Evolutionary conservation across 2,797 vertebrate species (phyloP).

Genomic region (Trichosurus vulpecula): DNA sequence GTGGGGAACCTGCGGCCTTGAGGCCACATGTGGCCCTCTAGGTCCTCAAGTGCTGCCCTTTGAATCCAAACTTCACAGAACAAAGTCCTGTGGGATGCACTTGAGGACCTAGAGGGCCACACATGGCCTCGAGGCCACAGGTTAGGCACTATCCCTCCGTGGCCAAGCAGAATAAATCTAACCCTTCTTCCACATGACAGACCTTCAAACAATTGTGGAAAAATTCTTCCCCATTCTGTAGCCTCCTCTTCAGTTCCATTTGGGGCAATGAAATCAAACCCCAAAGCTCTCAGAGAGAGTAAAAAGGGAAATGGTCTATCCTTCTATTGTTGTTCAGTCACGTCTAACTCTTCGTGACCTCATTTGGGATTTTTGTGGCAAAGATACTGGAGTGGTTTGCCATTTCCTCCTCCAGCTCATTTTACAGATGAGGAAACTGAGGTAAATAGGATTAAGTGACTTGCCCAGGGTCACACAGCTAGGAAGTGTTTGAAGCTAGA

Average conservation of each 20-base stretch:
- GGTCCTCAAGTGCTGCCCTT: too few species aligned
- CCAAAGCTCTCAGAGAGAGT: constrained; percentile 37
- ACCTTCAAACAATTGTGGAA: neutral
- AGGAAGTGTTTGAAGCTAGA: neutral
- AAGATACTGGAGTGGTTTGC: neutral
- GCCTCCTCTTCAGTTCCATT: constrained; percentile 10
- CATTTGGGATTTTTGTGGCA: neutral
- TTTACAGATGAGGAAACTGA: neutral
- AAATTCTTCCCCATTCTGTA: constrained; percentile 13
- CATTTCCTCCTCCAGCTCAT: neutral
- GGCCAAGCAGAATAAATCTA: neutral
- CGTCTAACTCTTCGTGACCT: neutral
- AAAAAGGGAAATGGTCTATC: constrained; percentile 38
- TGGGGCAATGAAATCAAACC: constrained; percentile 32
- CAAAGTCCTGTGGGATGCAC: too few species aligned
- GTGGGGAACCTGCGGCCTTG: too few species aligned
- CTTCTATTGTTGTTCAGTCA: neutral
- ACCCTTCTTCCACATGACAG: neutral
- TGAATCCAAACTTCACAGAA: too few species aligned
- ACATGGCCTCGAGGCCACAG: too few species aligned
- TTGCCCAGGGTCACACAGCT: neutral
- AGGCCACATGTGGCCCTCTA: too few species aligned
- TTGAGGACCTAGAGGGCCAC: too few species aligned
- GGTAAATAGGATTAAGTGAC: neutral
- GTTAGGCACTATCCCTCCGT: neutral